Base-by-base conservation (phyloP, 2,797 vertebrate genomes). In the Darevskia nairensis region DNA sequence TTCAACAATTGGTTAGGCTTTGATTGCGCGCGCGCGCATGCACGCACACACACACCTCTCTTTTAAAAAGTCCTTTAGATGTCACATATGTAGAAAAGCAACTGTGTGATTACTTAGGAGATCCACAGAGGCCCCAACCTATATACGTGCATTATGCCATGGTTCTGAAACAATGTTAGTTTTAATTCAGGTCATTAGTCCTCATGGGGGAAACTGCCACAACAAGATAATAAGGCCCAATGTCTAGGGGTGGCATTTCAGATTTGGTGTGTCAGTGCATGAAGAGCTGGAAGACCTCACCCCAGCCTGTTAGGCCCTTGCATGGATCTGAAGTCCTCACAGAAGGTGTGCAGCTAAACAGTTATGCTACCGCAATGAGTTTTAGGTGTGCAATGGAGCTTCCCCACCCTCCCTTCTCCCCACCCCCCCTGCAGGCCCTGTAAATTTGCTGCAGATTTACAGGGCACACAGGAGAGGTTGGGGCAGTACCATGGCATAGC, bases 161-260 rank as follows among this genome's bases (percentile, higher is more conserved):
- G 5, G 10, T 23, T 7, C 35, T 82, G 39, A 41, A 81, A 81
- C 29, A 72, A 84, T 25, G 29, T 87, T 66, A 81, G 83, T 66
- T 32, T 69, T 0, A 88, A 92, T 89, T 90, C 89, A 92, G 91
- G 88, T 39, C 84, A 88, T 72, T 88, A 91, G 55, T 69, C 68
- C 75, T 82, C 8, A 35, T 0, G 44, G 88, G 84, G 74, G 19
- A 72, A 78, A 46, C 44, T 27, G 81, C 32, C 66, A 74, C 77
- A 74, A 77, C 27, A 1, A 27, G 66, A 69, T 9, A 17, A 66
- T 15, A 76, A 50, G 2, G 23, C 15, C 50, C 8, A 15, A 13
- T n/a, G 89, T 89, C 91, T 89, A 87, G 75, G 27, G 25, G 44
- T 46, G 41, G 41, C 41, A 78, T 78, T 15, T 46, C 44, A 78